These are phyloP conservation scores for Delia radicum DNA, from an alignment of 1,140 invertebrate species.

Conservation along the genomic window DNA sequence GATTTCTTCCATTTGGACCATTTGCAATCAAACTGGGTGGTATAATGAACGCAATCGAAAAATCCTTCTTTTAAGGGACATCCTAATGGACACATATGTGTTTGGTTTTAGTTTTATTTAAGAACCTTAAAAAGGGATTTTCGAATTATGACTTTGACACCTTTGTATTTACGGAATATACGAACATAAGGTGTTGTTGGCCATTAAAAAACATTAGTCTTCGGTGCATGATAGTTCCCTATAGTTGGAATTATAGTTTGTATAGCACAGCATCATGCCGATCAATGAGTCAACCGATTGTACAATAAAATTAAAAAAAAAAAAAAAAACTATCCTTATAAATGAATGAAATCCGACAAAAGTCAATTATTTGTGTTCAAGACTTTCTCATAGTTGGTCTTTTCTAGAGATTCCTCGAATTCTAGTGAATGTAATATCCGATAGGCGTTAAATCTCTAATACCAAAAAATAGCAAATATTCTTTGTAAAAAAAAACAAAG, in stretches of 20 bases:
- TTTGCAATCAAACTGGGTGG: too few species aligned
- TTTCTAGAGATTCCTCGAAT: not conserved
- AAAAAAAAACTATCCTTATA: not conserved
- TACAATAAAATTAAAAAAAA: too few species aligned
- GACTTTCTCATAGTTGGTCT: not conserved
- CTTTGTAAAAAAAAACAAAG: not conserved
- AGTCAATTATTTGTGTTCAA: not conserved
- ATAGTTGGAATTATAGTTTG: not conserved
- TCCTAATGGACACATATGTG: too few species aligned
- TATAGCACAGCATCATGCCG: not conserved
- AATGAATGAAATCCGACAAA: not conserved
- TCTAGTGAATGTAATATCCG: not conserved
- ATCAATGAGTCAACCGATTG: not conserved
- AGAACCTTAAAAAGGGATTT: constrained; percentile 5
- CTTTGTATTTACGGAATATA: not conserved
- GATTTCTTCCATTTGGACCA: too few species aligned
- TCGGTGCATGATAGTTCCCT: not conserved
- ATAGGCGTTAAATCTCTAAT: not conserved
- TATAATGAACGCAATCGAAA: too few species aligned
- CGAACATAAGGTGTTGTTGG: not conserved
- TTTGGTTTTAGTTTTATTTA: not conserved
- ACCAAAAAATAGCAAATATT: not conserved
- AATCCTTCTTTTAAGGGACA: too few species aligned
- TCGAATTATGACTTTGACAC: constrained; percentile 22
- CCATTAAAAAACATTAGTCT: not conserved